A percentile compares a stretch with the other conserved stretches of the same genome.
Conservation (phyloP, 2,113 vertebrate genomes). For the Alces alces region DNA sequence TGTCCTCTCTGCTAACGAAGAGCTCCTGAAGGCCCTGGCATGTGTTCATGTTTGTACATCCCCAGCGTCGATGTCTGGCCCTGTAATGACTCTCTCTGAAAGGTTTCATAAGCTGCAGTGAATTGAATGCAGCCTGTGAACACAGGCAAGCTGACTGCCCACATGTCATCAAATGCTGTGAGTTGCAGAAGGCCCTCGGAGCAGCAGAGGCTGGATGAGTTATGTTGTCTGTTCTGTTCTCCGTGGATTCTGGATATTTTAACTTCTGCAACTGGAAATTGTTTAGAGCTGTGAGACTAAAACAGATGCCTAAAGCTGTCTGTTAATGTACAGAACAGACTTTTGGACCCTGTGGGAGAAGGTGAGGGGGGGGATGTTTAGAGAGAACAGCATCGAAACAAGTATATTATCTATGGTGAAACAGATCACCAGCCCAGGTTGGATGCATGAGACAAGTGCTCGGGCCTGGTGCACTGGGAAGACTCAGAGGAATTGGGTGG, state of each 20-base stretch:
- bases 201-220: not conserved
- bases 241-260: not conserved
- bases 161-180: not conserved
- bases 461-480: too few species aligned
- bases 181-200: not conserved
- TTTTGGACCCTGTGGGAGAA: too few species aligned
- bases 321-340: too few species aligned
- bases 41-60: not conserved
- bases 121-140: not conserved
- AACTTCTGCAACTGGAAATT: not conserved
- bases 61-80: not conserved
- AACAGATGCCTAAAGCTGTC: not conserved
- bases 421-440: too few species aligned
- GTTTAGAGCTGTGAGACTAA: slow-evolving; percentile 14
- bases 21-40: not conserved
- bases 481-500: too few species aligned
- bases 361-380: too few species aligned
- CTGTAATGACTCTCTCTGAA: not conserved
- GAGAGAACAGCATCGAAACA: too few species aligned
- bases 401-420: too few species aligned
- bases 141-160: not conserved
- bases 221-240: not conserved
- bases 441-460: too few species aligned
- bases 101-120: not conserved
- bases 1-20: not conserved